phyloP scores from a whole-genome alignment of 2,888 invertebrate genomes.

The Uropetala carovei region DNA sequence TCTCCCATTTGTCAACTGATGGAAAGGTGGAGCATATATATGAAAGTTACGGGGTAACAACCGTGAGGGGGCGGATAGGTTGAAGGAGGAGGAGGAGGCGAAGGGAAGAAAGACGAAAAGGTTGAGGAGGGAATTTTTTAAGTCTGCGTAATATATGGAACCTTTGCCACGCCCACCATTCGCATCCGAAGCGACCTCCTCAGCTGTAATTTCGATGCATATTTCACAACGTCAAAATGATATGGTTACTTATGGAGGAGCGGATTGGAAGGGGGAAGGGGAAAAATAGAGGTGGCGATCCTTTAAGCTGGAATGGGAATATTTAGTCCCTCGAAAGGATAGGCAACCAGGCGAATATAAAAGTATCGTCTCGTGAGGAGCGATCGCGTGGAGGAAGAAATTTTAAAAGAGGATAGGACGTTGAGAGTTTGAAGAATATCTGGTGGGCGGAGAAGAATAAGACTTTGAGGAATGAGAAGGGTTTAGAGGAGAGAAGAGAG shows the following conservation, averaged over 20 bases:
- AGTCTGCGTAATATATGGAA: conserved; percentile 59
- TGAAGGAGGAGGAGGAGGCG: conserved; percentile 12
- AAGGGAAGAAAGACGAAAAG: too few species aligned
- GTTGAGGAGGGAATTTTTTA: neutral
- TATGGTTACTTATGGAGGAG: conserved; percentile 58
- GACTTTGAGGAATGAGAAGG: neutral
- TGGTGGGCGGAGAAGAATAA: neutral
- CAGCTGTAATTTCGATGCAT: conserved; percentile 61
- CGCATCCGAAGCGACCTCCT: conserved; percentile 39
- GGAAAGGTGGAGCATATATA: conserved; percentile 53
- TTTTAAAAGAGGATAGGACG: neutral
- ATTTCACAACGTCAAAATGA: conserved; percentile 63
- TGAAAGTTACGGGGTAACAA: conserved; percentile 27
- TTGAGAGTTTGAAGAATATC: neutral
- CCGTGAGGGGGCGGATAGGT: neutral
- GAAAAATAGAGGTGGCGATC: neutral
- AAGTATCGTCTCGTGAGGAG: too few species aligned
- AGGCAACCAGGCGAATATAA: neutral
- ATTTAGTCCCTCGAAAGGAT: neutral
- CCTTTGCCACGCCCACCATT: conserved; percentile 47
- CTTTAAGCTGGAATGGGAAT: neutral
- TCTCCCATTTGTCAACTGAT: conserved; percentile 56
- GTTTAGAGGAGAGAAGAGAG: neutral
- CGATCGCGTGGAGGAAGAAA: neutral
- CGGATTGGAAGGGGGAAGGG: neutral